phyloP scores from a whole-genome alignment of 2,888 invertebrate genomes.

The Aphodius granarius region DNA sequence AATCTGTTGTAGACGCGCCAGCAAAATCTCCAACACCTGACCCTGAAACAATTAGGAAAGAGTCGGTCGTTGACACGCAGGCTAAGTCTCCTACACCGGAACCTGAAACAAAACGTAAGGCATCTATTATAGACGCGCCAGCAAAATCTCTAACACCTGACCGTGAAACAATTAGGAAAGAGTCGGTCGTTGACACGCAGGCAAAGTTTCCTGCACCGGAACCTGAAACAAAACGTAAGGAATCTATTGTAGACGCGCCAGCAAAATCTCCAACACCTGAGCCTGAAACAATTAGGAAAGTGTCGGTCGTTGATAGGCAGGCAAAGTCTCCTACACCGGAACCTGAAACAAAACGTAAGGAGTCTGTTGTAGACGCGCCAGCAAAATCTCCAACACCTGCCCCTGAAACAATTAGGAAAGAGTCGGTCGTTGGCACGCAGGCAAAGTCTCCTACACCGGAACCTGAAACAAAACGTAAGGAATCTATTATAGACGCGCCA shows the following conservation, averaged over 20 bases:
- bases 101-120: too few species aligned
- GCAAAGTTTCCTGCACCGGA: too few species aligned
- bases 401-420: not conserved
- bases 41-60: not conserved
- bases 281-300: not conserved
- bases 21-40: not conserved
- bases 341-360: too few species aligned
- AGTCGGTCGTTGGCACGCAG: not conserved
- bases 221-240: too few species aligned
- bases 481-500: not conserved
- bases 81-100: too few species aligned
- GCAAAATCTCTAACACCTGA: too few species aligned
- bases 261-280: not conserved
- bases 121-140: too few species aligned
- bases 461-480: not conserved
- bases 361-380: not conserved
- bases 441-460: not conserved
- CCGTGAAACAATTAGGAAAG: too few species aligned
- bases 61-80: too few species aligned
- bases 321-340: too few species aligned
- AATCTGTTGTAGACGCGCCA: not conserved
- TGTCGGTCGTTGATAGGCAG: too few species aligned
- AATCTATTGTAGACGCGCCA: not conserved
- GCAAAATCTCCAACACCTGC: not conserved
- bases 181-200: too few species aligned